Evolutionary conservation across 2,888 invertebrate genomes (phyloP), one percentile per base, ranked within the genome.

Genomic region (Cremastobaeus sp.): DNA sequence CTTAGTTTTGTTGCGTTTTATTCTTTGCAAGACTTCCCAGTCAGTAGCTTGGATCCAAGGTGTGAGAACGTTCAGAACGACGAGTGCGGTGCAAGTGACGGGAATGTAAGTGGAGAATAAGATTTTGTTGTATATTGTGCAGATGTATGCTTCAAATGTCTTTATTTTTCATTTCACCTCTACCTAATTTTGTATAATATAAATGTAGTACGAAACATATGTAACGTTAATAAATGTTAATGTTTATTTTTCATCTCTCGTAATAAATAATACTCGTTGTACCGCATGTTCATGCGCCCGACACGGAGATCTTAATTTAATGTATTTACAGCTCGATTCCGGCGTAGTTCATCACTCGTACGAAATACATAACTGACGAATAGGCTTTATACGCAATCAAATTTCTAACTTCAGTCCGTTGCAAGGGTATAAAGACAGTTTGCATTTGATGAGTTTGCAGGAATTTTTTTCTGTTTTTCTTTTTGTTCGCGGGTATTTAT

Each of bases 161-260:
- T 81, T 80, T 81, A 74, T 77, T 81, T 77, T 74, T 79, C 77
- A 71, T 78, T 78, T 79, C 78, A 81, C 74, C 77, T 81, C 71
- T 80, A 75, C 73, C 76, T 81, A 78, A 80, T 81, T 83, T 80
- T 78, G 81, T 81, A 81, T 79, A 78, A 80, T 82, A 80, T 77
- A 32, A 74, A 77, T 25, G 8, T 25, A 25, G 25, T 25, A 25
- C 77, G 78, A 81, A 70, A 66, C 78, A 79, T 81, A 79, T 83
- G 79, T 83, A 81, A 82, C 79, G 77, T 81, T 85, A 85, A 86
- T 85, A 83, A 86, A 86, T 84, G 82, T 85, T 83, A 81, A 83
- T 84, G 80, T 84, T 82, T 82, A 81, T 83, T 84, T 82, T 81
- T 79, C 70, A 79, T 64, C 41, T 70, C 48, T 77, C 68, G 66